These are phyloP conservation scores for Sinohyriopsis cumingii DNA, from an alignment of 2,888 invertebrate genomes.

Conservation along the genomic window DNA sequence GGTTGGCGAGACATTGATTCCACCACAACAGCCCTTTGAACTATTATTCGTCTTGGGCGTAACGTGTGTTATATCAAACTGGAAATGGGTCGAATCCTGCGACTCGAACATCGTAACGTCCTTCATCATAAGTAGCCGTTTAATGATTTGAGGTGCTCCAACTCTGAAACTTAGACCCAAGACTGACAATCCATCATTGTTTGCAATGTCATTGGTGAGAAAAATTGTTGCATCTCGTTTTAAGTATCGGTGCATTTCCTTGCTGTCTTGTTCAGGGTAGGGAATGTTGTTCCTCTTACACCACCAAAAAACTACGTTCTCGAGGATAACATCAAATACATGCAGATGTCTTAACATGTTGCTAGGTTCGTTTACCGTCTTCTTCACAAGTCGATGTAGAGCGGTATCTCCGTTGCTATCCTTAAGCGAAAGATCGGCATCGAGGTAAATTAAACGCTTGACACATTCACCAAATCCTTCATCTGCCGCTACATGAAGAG, in stretches of 20 bases:
- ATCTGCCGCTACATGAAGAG: constrained; percentile 48
- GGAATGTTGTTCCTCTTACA: constrained; percentile 41
- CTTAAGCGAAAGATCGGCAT: constrained; percentile 51
- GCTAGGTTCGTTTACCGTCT: constrained; percentile 34
- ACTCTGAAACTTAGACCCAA: constrained; percentile 51
- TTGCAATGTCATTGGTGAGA: constrained; percentile 48
- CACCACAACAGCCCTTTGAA: constrained; percentile 10
- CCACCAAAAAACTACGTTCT: constrained; percentile 56
- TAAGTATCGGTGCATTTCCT: constrained; percentile 22
- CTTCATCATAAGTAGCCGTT: constrained; percentile 25
- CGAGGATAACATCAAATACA: constrained; percentile 40
- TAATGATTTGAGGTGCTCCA: constrained; percentile 34
- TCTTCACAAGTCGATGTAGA: constrained; percentile 51
- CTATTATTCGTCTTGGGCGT: constrained; percentile 46
- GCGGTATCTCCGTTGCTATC: constrained; percentile 57
- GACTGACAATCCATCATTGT: constrained; percentile 51
- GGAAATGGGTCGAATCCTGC: constrained; percentile 7
- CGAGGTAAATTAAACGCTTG: constrained; percentile 47
- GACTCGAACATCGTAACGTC: constrained; percentile 45
- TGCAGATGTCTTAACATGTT: constrained; percentile 37
- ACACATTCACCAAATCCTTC: constrained; percentile 38
- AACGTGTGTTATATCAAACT: constrained; percentile 53
- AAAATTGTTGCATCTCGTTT: constrained; percentile 44
- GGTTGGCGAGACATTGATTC: constrained; percentile 21
- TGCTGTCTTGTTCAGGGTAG: constrained; percentile 45